phyloP scores from a whole-genome alignment of 2,113 vertebrate species.

The Nicator chloris region DNA sequence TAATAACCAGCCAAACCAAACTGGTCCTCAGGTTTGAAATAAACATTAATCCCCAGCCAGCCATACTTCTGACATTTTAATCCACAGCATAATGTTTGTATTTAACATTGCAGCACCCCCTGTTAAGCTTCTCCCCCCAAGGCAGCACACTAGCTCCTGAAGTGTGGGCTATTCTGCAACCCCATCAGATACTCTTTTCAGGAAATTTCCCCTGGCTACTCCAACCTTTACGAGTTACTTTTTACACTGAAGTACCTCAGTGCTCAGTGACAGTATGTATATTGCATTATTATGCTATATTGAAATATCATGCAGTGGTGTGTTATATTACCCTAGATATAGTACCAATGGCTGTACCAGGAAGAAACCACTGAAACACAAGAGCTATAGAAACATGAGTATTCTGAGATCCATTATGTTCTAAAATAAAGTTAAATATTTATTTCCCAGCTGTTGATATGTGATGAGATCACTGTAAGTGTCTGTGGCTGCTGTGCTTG shows the following conservation, averaged over 20 bases:
- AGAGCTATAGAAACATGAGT: neutral
- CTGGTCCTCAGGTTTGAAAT: neutral
- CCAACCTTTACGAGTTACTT: neutral
- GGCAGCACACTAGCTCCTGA: neutral
- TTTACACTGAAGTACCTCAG: neutral
- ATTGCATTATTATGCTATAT: neutral
- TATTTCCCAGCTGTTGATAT: neutral
- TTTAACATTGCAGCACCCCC: neutral
- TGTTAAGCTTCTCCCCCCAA: neutral
- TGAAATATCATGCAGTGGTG: neutral
- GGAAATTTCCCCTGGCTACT: neutral
- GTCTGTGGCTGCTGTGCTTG: neutral
- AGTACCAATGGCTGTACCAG: neutral
- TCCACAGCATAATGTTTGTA: neutral
- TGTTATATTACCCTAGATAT: neutral
- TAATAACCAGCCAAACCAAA: neutral
- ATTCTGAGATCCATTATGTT: neutral
- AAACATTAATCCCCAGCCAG: neutral
- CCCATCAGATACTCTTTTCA: neutral
- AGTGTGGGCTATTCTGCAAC: neutral
- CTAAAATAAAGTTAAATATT: conserved; percentile 34
- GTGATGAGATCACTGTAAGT: neutral
- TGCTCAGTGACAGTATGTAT: neutral
- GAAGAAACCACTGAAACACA: neutral
- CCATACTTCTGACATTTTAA: neutral